These are phyloP conservation scores for Gobius niger DNA, from an alignment of 2,113 vertebrate species.

Conservation along the genomic window DNA sequence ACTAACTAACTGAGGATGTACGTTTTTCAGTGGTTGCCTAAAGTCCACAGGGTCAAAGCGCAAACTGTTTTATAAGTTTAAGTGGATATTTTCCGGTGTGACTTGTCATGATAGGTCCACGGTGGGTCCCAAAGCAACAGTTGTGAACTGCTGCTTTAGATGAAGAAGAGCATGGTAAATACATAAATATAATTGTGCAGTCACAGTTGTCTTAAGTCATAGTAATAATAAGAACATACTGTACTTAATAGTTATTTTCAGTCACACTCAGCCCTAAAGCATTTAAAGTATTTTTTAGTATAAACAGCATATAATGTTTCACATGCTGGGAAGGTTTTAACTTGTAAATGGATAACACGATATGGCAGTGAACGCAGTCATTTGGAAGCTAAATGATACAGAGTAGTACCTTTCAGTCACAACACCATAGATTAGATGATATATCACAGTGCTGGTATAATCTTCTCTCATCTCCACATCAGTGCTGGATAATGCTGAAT, in stretches of 20 bases:
- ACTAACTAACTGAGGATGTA: conserved; percentile 54
- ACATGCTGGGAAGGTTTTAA: conserved; percentile 34
- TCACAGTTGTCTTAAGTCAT: conserved; percentile 11
- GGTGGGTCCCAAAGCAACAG: too few relatives aligned
- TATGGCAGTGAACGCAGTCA: neutral
- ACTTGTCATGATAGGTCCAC: too few relatives aligned
- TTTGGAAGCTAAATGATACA: neutral
- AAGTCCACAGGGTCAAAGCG: too few relatives aligned
- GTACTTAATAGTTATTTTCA: conserved; percentile 30
- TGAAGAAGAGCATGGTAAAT: conserved; percentile 54
- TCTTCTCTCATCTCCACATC: conserved; percentile 1
- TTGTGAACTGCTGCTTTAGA: conserved; percentile 21
- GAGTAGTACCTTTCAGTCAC: neutral
- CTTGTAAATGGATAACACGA: conserved; percentile 27
- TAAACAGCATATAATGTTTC: conserved; percentile 29
- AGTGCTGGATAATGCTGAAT: conserved; percentile 45
- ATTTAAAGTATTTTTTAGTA: conserved; percentile 39
- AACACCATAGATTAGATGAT: neutral
- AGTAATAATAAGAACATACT: conserved; percentile 10
- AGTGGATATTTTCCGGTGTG: too few relatives aligned
- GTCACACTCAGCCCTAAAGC: neutral
- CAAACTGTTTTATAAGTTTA: too few relatives aligned
- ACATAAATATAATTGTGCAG: conserved; percentile 41
- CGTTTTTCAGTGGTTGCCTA: neutral
- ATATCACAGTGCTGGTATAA: neutral